A percentile compares a stretch with the other conserved stretches of the same genome.
phyloP scores from a whole-genome alignment of 2,797 vertebrate genomes.

The Phylloscopus collybita region DNA sequence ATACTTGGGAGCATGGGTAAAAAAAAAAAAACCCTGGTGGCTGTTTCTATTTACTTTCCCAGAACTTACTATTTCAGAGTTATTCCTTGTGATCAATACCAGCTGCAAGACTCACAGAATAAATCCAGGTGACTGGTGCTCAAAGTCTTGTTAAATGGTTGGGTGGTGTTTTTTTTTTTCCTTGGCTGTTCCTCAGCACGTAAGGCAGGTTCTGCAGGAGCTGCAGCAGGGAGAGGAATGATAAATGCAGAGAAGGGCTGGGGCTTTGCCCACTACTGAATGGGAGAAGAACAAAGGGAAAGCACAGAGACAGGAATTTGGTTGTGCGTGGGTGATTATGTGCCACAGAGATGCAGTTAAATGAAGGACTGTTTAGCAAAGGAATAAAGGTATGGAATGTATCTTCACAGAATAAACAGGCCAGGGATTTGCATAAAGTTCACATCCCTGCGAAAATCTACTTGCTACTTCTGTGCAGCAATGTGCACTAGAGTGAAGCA shows the following conservation, averaged over 20 bases:
- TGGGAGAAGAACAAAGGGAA: neutral
- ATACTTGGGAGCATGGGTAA: neutral
- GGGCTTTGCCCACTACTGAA: neutral
- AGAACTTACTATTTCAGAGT: constrained; percentile 17
- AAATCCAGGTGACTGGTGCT: constrained; percentile 28
- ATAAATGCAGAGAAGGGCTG: neutral
- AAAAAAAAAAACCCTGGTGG: neutral
- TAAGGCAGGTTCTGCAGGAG: neutral
- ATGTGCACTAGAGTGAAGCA: neutral
- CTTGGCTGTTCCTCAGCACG: neutral
- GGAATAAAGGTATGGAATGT: neutral
- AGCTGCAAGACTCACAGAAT: neutral
- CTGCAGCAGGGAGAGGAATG: neutral
- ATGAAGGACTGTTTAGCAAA: neutral
- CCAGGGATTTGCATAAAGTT: neutral
- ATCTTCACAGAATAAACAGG: neutral
- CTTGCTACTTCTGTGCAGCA: neutral
- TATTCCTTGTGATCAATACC: constrained; percentile 24
- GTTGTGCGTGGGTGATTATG: neutral
- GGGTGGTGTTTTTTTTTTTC: neutral
- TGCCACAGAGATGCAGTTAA: neutral
- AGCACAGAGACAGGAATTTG: neutral
- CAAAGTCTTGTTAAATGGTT: neutral
- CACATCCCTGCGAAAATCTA: neutral
- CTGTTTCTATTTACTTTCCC: constrained; percentile 16